Percentiles rank a stretch among this genome's conserved stretches.
Evolutionary conservation across 2,888 invertebrate genomes (phyloP).

Genomic region (Erebia epiphron): DNA sequence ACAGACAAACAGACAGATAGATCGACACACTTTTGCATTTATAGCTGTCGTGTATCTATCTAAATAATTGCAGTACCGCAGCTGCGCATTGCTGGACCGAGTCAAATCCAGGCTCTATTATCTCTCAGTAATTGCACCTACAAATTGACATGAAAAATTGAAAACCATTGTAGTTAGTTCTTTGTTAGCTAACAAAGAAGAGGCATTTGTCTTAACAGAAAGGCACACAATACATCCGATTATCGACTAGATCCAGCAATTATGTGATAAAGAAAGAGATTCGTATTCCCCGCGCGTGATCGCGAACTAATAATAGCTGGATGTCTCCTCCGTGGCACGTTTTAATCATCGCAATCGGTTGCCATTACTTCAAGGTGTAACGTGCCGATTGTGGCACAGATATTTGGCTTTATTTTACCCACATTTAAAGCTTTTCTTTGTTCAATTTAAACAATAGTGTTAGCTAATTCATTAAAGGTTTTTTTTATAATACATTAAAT

Average conservation of each 20-base stretch:
- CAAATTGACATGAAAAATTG: too few relatives aligned
- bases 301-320: not conserved
- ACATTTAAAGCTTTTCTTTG: not conserved
- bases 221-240: conserved; percentile 7
- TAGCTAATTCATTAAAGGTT: too few relatives aligned
- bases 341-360: conserved; percentile 5
- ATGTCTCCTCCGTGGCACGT: conserved; percentile 3
- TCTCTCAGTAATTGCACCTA: too few relatives aligned
- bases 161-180: too few relatives aligned
- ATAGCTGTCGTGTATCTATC: too few relatives aligned
- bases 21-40: too few relatives aligned
- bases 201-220: conserved; percentile 5
- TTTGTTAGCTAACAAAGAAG: not conserved
- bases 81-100: too few relatives aligned
- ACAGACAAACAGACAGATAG: too few relatives aligned
- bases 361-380: not conserved
- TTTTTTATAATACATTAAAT: too few relatives aligned
- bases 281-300: conserved; percentile 1
- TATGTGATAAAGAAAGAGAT: conserved; percentile 6
- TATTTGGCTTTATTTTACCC: not conserved
- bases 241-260: conserved; percentile 4
- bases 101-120: too few relatives aligned
- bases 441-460: too few relatives aligned
- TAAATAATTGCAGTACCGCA: too few relatives aligned
- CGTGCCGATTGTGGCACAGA: not conserved